Evolutionary conservation across 2,888 invertebrate species (phyloP), one percentile per base, ranked within the genome.

Genomic region (Amiota mariae): DNA sequence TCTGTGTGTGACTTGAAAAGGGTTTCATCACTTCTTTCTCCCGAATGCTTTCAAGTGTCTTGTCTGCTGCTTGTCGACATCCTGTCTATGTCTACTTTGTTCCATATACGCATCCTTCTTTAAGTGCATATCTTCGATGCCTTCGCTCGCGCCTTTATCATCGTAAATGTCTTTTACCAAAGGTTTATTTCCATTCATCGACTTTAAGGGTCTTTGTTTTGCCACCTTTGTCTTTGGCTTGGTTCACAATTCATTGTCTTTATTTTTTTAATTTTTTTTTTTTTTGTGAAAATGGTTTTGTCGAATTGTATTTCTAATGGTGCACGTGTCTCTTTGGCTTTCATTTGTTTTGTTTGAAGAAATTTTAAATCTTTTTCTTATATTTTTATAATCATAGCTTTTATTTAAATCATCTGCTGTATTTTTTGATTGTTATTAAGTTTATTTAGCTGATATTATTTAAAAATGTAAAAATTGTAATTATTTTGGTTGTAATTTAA

Each of bases 291-390:
- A 84, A 83, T 77, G 77, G 75, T 79, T 71, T 75, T 75, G 72
- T 77, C 74, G 77, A 85, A 77, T 77, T 77, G 74, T 72, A 76
- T 77, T 77, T 63, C 48, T 74, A 73, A 81, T 72, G 67, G 63
- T 70, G 79, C 77, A 84, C 87, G 85, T 85, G 85, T 79, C 75
- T 76, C 47, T 74, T 51, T 15, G 61, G 36, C 72, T 77, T 74
- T 74, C 72, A 79, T 74, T 77, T 63, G 36, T 9, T 68, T 68
- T 13, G 18, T 18, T 15, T 36, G 6, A 36, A 6, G 36, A 36
- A 36, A 6, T 36, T 36, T 36, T 36, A 2, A 36, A 36, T 36
- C 36, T 36, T 6, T 36, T 6, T 36, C 36, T 36, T 36, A 6
- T 6, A 36, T 36, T 36, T 36, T 36, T 36, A 36, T 36, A 36